Evolutionary conservation across 2,888 invertebrate genomes (phyloP).

Genomic region (Morpho helenor): DNA sequence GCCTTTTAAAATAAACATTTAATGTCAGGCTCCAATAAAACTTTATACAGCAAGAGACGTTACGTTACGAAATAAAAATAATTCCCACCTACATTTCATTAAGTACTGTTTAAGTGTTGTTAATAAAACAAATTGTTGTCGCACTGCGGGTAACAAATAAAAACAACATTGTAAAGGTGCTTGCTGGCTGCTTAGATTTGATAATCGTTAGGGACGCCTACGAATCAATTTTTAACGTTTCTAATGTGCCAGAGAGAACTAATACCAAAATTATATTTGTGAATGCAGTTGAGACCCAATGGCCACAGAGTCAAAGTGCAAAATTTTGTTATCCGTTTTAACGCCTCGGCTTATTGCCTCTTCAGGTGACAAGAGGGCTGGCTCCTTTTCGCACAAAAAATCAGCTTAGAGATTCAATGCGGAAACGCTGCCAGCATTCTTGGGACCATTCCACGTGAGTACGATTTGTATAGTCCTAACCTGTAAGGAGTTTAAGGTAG

Average conservation of each 20-base stretch:
- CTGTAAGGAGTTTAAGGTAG: no score
- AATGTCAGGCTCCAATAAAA: conserved; percentile 26
- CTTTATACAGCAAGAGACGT: conserved; percentile 16
- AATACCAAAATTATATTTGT: no score
- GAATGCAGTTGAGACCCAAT: no score
- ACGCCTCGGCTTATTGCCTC: no score
- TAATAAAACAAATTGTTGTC: conserved; percentile 70
- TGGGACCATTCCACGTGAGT: no score
- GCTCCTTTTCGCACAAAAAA: no score
- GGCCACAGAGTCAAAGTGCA: no score
- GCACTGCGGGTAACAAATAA: conserved; percentile 32
- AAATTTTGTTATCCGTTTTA: no score
- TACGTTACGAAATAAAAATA: conserved; percentile 39
- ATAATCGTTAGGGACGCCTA: conserved; percentile 72
- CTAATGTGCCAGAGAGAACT: not conserved
- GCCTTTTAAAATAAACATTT: conserved; percentile 35
- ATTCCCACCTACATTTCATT: conserved; percentile 63
- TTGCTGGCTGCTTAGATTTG: conserved; percentile 55
- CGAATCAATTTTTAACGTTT: conserved; percentile 33
- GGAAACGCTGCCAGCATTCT: no score
- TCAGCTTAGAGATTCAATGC: no score
- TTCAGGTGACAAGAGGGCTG: no score
- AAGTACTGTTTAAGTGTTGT: conserved; percentile 68
- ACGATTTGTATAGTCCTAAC: no score
- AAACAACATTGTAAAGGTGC: conserved; percentile 52